Evolutionary conservation across 2,797 vertebrate genomes (phyloP).

Genomic region (Taeniopygia guttata): DNA sequence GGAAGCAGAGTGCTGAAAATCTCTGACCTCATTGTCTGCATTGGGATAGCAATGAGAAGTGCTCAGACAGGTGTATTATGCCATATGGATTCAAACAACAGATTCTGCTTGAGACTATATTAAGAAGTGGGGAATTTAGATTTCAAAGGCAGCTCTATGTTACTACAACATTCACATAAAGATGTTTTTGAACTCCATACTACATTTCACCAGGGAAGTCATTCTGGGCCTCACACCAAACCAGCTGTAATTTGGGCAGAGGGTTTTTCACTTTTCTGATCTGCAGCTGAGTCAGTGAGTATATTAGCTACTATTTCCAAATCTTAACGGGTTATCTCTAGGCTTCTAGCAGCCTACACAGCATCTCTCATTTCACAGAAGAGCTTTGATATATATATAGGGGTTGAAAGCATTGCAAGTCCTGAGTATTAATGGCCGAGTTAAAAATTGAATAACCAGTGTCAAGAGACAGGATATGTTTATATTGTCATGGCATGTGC

Average conservation of each 20-base stretch:
- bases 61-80: neutral
- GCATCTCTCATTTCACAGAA: neutral
- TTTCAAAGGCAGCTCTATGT: neutral
- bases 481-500: neutral
- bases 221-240: neutral
- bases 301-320: neutral
- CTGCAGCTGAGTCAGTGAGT: neutral
- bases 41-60: neutral
- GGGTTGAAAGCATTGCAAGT: neutral
- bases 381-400: neutral
- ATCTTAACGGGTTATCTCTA: neutral
- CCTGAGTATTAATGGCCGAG: neutral
- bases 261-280: neutral
- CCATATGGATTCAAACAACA: neutral
- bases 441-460: neutral
- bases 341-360: neutral
- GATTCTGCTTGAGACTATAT: neutral
- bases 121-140: neutral
- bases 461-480: neutral
- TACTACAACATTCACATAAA: neutral
- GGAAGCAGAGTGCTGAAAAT: neutral
- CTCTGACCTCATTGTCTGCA: neutral
- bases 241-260: neutral
- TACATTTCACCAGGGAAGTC: neutral
- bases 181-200: neutral